Evolutionary conservation across 2,888 invertebrate species (phyloP), one percentile per base, ranked within the genome.

Genomic region (Trichogramma dendrolimi): DNA sequence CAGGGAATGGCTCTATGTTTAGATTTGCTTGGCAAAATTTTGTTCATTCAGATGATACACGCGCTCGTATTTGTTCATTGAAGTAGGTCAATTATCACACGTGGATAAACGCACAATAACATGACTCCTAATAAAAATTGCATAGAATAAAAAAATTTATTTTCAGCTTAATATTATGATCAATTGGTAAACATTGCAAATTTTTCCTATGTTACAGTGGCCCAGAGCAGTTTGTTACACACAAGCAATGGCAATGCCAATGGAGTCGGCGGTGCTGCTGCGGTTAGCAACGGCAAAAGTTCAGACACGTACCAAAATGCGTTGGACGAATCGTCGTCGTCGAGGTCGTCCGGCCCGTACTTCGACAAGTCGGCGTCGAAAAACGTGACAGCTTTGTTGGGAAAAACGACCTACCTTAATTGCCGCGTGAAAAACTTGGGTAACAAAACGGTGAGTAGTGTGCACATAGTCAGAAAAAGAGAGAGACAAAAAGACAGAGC

Each of bases 341-440:
- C 83, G 63, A 88, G 87, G 50, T 83, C 85, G 66, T 83, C 83
- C 63, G 88, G 87, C n/a, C 91, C 91, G 11, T 88, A 88, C 77
- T 90, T 91, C 77, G 91, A 91, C 78, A 83, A 86, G 72, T 82
- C 84, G 60, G 86, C 86, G 44, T 89, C 90, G 53, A 89, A 87
- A 79, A 89, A 89, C 79, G 86, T 87, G 66, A 94, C 94, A 41
- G 93, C 93, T 0, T 83, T 94, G 54, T 83, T 93, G 61, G 93
- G 94, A 69, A 93, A 94, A 80, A 94, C 93, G 46, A 93, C 94
- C 55, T 93, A 92, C 76, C 83, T 94, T 70, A 93, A 90, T 78
- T 94, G 94, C 80, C 86, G 92, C 66, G 92, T 94, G 68, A 92
- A 92, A 82, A 93, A 93, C 82, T 83, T 94, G 78, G 91, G 92